Base-by-base conservation (phyloP, 2,888 invertebrate species). In the Campopleginae sp. region DNA sequence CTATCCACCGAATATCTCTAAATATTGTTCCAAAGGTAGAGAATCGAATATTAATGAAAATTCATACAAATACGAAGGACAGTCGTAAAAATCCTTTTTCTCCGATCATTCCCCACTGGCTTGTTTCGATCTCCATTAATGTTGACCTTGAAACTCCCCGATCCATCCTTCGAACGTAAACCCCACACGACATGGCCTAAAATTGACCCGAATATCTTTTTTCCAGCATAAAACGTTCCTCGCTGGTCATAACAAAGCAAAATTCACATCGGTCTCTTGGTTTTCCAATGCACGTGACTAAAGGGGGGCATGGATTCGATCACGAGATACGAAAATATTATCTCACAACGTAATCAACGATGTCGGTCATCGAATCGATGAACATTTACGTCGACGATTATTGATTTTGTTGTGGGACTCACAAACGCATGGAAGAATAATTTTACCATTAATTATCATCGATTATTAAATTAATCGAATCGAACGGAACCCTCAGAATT, bases 301-400 rank as follows among this genome's bases (percentile, higher is more conserved):
- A 23, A 51, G 51, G 65, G 51, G 65, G 17, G 71, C 76, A 68
- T 72, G 46, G 82, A 82, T 82, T 82, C 33, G 68, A 61, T 38
- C 14, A 12, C 72, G 72, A 63, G 82, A 77, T 82, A 77, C 72
- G 58, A 58, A 31, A 42, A 63, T 66, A 76, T 76, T 70, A 51
- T 76, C 48, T 82, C 65, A 63, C 82, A 82, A 76, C 70, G 63
- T 54, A 19, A 33, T 23, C 23, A 23, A 19, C 31, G 46, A 12
- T 42, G 19, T 38, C 48, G 46, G 61, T 14, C 33, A 12, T 2
- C 44, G 19, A 54, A 23, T 63, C 23, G 2, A 3, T 42, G 23
- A 31, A 48, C 76, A 4, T 19, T 51, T 23, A 66, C 31, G 7
- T 51, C 38, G 51, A 65, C 31, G 8, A 48, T n/a, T 33, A 42